Conservation (phyloP, 2,888 invertebrate genomes). For the Nebria salina region DNA sequence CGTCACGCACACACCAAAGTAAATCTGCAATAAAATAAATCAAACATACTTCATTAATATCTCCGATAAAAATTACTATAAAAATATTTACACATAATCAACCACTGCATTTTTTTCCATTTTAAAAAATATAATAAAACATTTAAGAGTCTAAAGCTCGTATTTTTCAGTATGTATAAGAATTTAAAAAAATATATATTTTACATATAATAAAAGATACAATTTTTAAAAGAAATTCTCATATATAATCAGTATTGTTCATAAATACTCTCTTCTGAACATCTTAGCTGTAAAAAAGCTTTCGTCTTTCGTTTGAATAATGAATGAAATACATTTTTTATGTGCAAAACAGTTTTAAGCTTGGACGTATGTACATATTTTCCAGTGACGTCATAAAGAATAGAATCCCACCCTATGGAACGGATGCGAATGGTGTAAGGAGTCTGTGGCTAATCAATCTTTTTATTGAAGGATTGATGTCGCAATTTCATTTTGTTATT, state of each 20-base stretch:
- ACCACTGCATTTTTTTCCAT: too few relatives aligned
- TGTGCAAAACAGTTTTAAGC: background rate
- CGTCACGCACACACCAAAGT: slow-evolving; percentile 88
- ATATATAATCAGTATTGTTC: too few relatives aligned
- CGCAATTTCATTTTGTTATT: background rate
- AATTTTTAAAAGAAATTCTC: too few relatives aligned
- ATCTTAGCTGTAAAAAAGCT: too few relatives aligned
- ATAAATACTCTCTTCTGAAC: too few relatives aligned
- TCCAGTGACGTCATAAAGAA: background rate
- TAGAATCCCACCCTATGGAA: background rate
- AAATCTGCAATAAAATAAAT: slow-evolving; percentile 71
- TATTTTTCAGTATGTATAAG: too few relatives aligned
- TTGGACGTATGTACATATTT: background rate
- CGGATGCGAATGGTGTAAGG: background rate
- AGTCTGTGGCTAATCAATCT: background rate
- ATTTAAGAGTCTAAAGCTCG: too few relatives aligned
- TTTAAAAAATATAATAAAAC: too few relatives aligned
- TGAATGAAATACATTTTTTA: too few relatives aligned
- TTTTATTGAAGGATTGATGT: background rate
- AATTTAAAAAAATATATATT: too few relatives aligned
- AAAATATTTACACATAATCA: background rate
- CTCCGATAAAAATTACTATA: background rate
- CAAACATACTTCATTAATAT: slow-evolving; percentile 10
- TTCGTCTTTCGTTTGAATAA: too few relatives aligned
- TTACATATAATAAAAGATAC: too few relatives aligned